Base-by-base conservation (phyloP, 2,797 vertebrate species). In the Crenichthys baileyi region DNA sequence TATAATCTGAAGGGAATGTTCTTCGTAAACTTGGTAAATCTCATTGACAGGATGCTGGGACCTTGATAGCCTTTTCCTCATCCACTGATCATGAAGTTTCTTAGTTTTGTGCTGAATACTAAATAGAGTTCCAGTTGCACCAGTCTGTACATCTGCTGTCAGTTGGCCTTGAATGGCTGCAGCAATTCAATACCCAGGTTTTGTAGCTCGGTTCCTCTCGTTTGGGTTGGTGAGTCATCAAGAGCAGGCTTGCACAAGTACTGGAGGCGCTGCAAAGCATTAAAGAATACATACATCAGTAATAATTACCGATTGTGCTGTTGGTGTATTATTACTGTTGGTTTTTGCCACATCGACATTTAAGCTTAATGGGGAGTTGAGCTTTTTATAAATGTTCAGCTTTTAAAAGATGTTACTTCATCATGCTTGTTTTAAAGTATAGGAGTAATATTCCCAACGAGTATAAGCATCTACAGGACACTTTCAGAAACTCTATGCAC, bases 161-260 rank as follows among this genome's bases (percentile, higher is more conserved):
- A 67, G 63, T 56, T 72, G 24, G n/a, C 2, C 5, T 24, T 41
- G 7, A 83, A 31, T 0, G 2, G 5, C 41, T 87, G 67, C 24
- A 67, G 26, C 2, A 87, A 70, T 55, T 83, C 39, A 2, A 8
- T 78, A 58, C 9, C 22, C 0, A 76, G 58, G 58, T 63, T 77
- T 67, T 88, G 80, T 75, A 89, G 81, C 73, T 85, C 78, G 1
- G 68, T 24, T 36, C 76, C 84, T 58, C 16, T 80, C 15, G 70
- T 88, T 75, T 4, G 65, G 36, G 51, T 83, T 5, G 75, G 24
- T 0, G 70, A 75, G 70, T 63, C 77, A 44, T 84, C 74, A 9
- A 71, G 70, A 1, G 85, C 83, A 58, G 93, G 86, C 2, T 36
- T 77, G 70, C 90, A 94, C 77, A 92, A 82, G 2, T 29, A 50